A percentile compares a stretch with the other conserved stretches of the same genome.
Evolutionary conservation across 92 coral and sea anemone species (phyloP).

Genomic region (Porites evermanni): DNA sequence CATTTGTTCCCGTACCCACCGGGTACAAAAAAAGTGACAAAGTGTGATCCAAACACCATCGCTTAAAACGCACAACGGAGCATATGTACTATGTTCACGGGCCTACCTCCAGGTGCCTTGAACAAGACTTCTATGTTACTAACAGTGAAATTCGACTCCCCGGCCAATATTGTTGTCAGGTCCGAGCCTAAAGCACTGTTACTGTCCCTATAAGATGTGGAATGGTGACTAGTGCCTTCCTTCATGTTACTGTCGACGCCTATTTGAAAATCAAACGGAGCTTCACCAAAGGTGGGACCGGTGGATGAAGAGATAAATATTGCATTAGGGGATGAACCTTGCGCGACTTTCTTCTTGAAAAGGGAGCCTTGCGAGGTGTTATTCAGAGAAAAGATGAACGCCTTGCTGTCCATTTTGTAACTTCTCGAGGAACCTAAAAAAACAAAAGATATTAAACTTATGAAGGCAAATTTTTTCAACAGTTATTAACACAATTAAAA

Average conservation of each 20-base stretch:
- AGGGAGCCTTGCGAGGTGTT: conserved; percentile 17
- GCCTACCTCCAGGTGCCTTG: conserved; percentile 48
- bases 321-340: conserved; percentile 16
- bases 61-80: too few species aligned
- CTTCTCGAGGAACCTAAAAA: conserved; percentile 45
- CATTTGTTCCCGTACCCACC: too few species aligned
- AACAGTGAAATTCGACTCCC: conserved; percentile 18
- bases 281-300: conserved; percentile 67
- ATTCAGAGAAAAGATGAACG: conserved; percentile 59
- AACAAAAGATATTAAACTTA: background rate
- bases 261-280: conserved; percentile 63
- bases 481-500: background rate
- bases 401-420: conserved; percentile 53
- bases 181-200: background rate
- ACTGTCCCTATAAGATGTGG: conserved; percentile 21
- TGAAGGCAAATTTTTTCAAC: too few species aligned
- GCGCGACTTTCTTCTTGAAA: conserved; percentile 20
- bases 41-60: too few species aligned
- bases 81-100: too few species aligned
- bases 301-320: conserved; percentile 26
- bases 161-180: conserved; percentile 7
- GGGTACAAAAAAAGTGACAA: too few species aligned
- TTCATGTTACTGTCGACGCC: conserved; percentile 54
- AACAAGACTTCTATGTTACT: conserved; percentile 63
- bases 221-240: conserved; percentile 30